These are phyloP conservation scores for Coreius guichenoti DNA, from an alignment of 2,797 vertebrate genomes.

Conservation along the genomic window DNA sequence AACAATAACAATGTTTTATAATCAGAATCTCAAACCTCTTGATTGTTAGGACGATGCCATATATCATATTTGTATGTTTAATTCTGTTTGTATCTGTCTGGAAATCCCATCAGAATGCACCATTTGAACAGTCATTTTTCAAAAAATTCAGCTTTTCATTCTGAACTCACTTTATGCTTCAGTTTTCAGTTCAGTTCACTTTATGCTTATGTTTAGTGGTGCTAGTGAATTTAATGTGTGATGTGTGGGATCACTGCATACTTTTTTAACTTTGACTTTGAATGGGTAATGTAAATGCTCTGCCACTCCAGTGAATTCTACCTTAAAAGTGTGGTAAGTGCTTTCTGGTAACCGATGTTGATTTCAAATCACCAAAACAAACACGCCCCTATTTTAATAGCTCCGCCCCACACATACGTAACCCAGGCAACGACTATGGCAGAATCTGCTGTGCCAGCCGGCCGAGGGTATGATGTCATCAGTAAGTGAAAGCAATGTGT, in stretches of 20 bases:
- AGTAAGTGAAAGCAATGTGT: no score
- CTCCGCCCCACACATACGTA: no score
- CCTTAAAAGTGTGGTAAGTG: no score
- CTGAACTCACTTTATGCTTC: slow-evolving; percentile 20
- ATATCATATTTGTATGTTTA: slow-evolving; percentile 33
- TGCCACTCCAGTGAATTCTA: slow-evolving; percentile 14
- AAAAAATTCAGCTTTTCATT: slow-evolving; percentile 7
- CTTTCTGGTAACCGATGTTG: no score
- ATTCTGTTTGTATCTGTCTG: slow-evolving; percentile 22
- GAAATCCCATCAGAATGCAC: slow-evolving; percentile 16
- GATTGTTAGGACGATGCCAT: slow-evolving; percentile 13
- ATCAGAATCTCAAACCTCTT: slow-evolving; percentile 22
- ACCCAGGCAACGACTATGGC: no score
- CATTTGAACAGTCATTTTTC: background rate
- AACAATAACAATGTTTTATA: slow-evolving; percentile 32
- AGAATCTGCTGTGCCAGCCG: no score
- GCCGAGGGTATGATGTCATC: no score
- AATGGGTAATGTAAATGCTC: slow-evolving; percentile 30
- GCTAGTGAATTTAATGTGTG: background rate
- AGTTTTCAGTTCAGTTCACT: slow-evolving; percentile 19
- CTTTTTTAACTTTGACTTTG: slow-evolving; percentile 22
- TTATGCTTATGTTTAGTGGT: slow-evolving; percentile 6
- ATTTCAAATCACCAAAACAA: no score
- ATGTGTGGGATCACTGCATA: slow-evolving; percentile 9
- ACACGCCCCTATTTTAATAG: no score